Evolutionary conservation across 2,113 vertebrate genomes (phyloP).

Genomic region (Phyllopteryx taeniolatus): DNA sequence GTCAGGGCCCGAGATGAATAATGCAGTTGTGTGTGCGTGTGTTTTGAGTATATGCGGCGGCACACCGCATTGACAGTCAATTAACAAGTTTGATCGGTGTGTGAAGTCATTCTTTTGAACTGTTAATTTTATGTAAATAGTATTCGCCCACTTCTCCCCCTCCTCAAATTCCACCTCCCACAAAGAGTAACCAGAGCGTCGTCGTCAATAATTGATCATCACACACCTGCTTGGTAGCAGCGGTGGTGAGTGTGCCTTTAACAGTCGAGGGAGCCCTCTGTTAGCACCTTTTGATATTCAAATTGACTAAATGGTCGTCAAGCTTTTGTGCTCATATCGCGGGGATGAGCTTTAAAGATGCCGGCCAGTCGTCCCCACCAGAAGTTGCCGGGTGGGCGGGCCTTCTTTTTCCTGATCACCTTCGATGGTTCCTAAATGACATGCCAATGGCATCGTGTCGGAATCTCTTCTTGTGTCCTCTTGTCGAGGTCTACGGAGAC

Average conservation of each 20-base stretch:
- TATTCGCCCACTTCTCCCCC: conserved; percentile 73
- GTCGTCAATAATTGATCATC: conserved; percentile 99
- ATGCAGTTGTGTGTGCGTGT: conserved; percentile 84
- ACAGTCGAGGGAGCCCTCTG: conserved; percentile 81
- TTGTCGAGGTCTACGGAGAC: neutral
- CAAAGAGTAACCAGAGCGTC: conserved; percentile 91
- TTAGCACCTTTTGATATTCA: conserved; percentile 97
- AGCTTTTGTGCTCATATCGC: conserved; percentile 82
- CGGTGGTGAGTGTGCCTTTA: conserved; percentile 85
- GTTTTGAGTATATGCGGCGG: conserved; percentile 87
- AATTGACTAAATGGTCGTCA: conserved; percentile 88
- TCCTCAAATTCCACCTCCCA: conserved; percentile 80
- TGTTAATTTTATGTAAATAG: conserved; percentile 99
- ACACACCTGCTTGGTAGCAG: conserved; percentile 95
- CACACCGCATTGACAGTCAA: conserved; percentile 97
- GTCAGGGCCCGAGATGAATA: conserved; percentile 95
- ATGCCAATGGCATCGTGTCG: conserved; percentile 87
- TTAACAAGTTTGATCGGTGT: conserved; percentile 99
- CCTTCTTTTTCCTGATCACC: conserved; percentile 83
- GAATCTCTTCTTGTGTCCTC: conserved; percentile 24
- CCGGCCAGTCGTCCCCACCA: conserved; percentile 82
- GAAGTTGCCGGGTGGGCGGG: conserved; percentile 64
- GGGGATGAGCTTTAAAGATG: conserved; percentile 84
- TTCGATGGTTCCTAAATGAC: conserved; percentile 94
- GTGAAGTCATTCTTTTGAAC: conserved; percentile 99